Evolutionary conservation across 2,113 vertebrate species (phyloP).

Genomic region (Cavia aperea): DNA sequence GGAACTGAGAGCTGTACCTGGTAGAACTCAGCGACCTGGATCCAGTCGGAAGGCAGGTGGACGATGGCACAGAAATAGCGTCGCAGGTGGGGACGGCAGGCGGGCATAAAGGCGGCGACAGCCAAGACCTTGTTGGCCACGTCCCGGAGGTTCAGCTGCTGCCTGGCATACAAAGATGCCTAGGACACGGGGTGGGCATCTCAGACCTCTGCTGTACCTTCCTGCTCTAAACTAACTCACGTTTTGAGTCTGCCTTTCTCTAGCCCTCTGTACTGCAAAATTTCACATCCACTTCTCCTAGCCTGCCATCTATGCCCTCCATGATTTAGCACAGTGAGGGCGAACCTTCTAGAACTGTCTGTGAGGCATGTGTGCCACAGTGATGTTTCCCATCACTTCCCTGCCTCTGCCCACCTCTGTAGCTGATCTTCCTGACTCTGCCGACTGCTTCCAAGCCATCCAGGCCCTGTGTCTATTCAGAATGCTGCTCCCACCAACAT

Average conservation of each 20-base stretch:
- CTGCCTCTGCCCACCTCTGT: not conserved
- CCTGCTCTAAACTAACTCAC: not conserved
- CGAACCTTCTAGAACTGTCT: not conserved
- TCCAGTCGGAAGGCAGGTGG: constrained; percentile 89
- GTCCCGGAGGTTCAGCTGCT: constrained; percentile 86
- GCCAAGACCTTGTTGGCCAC: constrained; percentile 86
- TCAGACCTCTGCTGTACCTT: not conserved
- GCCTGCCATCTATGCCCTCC: not conserved
- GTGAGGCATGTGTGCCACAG: not conserved
- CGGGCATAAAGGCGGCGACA: constrained; percentile 77
- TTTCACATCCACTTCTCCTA: not conserved
- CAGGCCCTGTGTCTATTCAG: not conserved
- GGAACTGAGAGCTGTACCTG: constrained; percentile 61
- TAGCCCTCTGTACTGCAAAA: not conserved
- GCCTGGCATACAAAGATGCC: constrained; percentile 87
- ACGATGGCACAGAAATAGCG: constrained; percentile 84
- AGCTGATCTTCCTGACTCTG: not conserved
- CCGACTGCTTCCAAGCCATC: not conserved
- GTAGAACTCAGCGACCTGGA: constrained; percentile 83
- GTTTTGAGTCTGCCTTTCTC: not conserved
- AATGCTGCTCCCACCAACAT: not conserved
- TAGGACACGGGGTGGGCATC: constrained; percentile 51
- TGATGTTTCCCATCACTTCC: not conserved
- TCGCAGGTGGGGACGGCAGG: constrained; percentile 81
- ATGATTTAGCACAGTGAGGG: not conserved